Percentiles rank a stretch among this genome's conserved stretches.
phyloP scores from a whole-genome alignment of 2,797 vertebrate species.

The Amniataba percoides region DNA sequence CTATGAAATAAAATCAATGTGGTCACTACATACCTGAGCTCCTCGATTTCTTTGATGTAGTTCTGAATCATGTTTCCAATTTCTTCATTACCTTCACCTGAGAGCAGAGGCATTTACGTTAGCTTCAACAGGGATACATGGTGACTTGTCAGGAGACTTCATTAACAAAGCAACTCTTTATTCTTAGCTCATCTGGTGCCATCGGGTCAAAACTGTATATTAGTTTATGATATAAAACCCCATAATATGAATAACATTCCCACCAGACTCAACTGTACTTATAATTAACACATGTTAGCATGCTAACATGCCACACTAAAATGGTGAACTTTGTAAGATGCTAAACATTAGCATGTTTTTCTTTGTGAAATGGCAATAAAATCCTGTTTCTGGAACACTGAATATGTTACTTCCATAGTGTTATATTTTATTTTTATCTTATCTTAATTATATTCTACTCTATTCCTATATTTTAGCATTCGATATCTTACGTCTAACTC shows the following conservation, averaged over 20 bases:
- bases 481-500: too few relatives aligned
- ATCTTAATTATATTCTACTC: too few relatives aligned
- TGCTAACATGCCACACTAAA: neutral
- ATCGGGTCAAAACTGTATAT: too few relatives aligned
- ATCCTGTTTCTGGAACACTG: too few relatives aligned
- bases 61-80: constrained; percentile 98
- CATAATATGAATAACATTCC: neutral
- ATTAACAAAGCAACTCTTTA: neutral
- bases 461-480: too few relatives aligned
- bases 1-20: neutral
- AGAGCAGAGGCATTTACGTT: constrained; percentile 21
- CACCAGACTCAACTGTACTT: neutral
- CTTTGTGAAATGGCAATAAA: too few relatives aligned
- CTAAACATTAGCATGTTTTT: neutral
- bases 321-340: neutral
- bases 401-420: too few relatives aligned
- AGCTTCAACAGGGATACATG: neutral
- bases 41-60: constrained; percentile 99
- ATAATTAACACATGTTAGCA: neutral
- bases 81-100: constrained; percentile 96
- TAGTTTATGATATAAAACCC: neutral
- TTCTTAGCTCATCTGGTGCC: neutral
- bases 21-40: constrained; percentile 88
- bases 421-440: too few relatives aligned
- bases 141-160: neutral